A percentile compares a stretch with the other conserved stretches of the same genome.
phyloP scores from a whole-genome alignment of 2,797 vertebrate species.

The Galaxias olidus region DNA sequence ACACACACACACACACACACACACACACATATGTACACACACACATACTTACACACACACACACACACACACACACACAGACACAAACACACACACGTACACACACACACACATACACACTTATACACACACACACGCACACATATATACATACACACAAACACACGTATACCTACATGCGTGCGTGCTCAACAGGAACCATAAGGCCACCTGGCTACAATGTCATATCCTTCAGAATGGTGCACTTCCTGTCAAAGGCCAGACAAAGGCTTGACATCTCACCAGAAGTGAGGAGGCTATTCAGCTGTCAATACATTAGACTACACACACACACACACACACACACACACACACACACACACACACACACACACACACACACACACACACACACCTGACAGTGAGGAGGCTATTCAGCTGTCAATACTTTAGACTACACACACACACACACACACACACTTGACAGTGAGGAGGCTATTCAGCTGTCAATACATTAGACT shows the following conservation, averaged over 20 bases:
- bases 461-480: constrained; percentile 68
- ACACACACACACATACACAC: no score
- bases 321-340: constrained; percentile 42
- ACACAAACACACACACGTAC: no score
- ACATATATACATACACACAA: constrained; percentile 25
- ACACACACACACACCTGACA: constrained; percentile 30
- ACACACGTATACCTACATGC: constrained; percentile 3
- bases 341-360: no score
- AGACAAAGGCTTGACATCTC: constrained; percentile 78
- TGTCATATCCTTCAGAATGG: constrained; percentile 77
- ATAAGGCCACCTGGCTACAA: constrained; percentile 69
- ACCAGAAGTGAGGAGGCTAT: constrained; percentile 70
- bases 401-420: constrained; percentile 70
- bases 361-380: constrained; percentile 59
- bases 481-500: constrained; percentile 67
- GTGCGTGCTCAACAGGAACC: constrained; percentile 46
- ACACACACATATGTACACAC: no score
- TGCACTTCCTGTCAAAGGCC: constrained; percentile 72
- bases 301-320: constrained; percentile 71
- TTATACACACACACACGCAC: no score
- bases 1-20: no score
- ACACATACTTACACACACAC: no score
- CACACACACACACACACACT: neutral
- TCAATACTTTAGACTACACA: constrained; percentile 70
- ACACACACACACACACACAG: no score